These are phyloP conservation scores for Zaprionus camerounensis DNA, from an alignment of 1,140 invertebrate species.

Conservation along the genomic window DNA sequence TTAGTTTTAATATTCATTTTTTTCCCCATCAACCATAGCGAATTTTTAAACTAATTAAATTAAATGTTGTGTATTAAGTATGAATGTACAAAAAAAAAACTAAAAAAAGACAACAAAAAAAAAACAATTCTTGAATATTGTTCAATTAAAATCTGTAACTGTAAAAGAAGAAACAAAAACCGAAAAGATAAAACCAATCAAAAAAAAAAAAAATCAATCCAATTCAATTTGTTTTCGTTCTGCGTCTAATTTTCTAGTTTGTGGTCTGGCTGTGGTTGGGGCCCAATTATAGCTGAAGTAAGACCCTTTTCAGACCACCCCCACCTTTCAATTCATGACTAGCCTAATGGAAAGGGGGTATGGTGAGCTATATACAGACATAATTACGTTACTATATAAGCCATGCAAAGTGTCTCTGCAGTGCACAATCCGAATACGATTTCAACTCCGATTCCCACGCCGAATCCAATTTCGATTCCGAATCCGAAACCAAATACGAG, in stretches of 20 bases:
- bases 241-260: background rate
- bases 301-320: background rate
- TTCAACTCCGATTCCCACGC: background rate
- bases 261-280: background rate
- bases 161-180: slow-evolving; percentile 21
- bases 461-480: slow-evolving; percentile 7
- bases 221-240: background rate
- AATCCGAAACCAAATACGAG: slow-evolving; percentile 9
- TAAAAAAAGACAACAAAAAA: slow-evolving; percentile 21
- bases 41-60: slow-evolving; percentile 49
- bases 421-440: background rate
- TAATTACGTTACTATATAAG: slow-evolving; percentile 38
- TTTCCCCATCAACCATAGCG: slow-evolving; percentile 6
- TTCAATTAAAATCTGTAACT: slow-evolving; percentile 42
- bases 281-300: slow-evolving; percentile 4
- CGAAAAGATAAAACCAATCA: slow-evolving; percentile 1
- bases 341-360: background rate
- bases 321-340: background rate
- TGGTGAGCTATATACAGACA: slow-evolving; percentile 1
- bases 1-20: slow-evolving; percentile 12
- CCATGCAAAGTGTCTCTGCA: slow-evolving; percentile 25
- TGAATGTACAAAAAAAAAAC: slow-evolving; percentile 44
- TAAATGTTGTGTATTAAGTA: slow-evolving; percentile 54
- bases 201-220: background rate
- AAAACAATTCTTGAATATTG: slow-evolving; percentile 45